Evolutionary conservation across 2,888 invertebrate species (phyloP), one percentile per base, ranked within the genome.

Genomic region (Helleia helle): DNA sequence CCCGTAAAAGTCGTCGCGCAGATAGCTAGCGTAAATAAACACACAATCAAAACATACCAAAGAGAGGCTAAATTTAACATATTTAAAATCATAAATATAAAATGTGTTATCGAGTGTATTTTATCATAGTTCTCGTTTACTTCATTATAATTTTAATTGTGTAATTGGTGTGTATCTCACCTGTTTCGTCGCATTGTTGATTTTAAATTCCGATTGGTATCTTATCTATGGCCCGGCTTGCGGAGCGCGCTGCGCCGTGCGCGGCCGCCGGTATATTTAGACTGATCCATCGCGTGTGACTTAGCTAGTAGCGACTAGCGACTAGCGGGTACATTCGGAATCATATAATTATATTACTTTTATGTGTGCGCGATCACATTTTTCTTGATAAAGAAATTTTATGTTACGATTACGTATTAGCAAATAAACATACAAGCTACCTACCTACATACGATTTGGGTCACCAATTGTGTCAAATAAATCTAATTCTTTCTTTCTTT

Each of bases 221-320:
- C 73, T 83, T 81, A 81, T 81, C 79, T 69, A 62, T 72, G 58
- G 63, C 63, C 63, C 64, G 66, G 60, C 58, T 60, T 58, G 65
- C 63, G 58, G 56, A 71, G 77, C 75, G 73, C 65, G 73, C 65
- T 67, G 72, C 80, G 76, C 76, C 60, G 53, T 67, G 72, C 80
- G 76, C 76, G 60, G 53, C 62, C 67, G 66, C 69, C 72, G 71
- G 71, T 83, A 79, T 76, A 80, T 79, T 80, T 83, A 81, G 83
- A 83, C 75, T 79, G 80, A 71, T 67, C 64, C 66, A 60, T 63
- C 61, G 64, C 68, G 61, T 71, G 69, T 25, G 37, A 39, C 41
- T 29, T 40, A 30, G 9, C 36, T 24, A 37, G n/a, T n/a, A n/a
- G n/a, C n/a, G n/a, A n/a, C n/a, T n/a, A n/a, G n/a, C n/a, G n/a